A percentile compares a stretch with the other conserved stretches of the same genome.
These are phyloP conservation scores for Mesocentrotus franciscanus DNA, from an alignment of 53 echinoderm and acorn worm species.

Conservation along the genomic window DNA sequence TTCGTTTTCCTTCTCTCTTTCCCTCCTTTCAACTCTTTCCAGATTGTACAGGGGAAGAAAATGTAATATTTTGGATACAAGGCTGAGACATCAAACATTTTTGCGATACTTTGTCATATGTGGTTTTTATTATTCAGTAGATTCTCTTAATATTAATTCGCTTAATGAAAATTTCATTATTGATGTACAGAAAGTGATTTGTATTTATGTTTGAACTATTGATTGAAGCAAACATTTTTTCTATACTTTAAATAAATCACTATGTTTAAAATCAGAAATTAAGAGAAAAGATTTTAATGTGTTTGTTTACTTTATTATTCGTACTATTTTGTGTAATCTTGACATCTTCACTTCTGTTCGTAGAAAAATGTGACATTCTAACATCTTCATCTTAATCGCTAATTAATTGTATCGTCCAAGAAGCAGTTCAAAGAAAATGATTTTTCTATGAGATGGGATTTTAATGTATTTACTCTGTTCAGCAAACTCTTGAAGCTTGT, in stretches of 20 bases:
- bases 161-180: background rate
- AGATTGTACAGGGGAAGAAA: background rate
- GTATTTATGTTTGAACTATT: background rate
- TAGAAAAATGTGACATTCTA: background rate
- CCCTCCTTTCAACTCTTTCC: background rate
- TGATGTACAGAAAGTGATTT: background rate
- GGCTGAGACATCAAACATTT: background rate
- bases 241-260: background rate
- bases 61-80: slow-evolving; percentile 12
- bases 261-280: background rate
- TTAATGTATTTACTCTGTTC: background rate
- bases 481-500: background rate
- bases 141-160: background rate
- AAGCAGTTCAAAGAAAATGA: background rate
- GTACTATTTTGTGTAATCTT: background rate
- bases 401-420: background rate
- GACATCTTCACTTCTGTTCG: background rate
- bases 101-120: background rate
- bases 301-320: background rate
- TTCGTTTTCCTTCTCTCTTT: background rate
- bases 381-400: background rate
- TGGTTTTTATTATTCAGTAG: background rate
- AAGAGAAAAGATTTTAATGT: background rate
- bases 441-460: background rate
- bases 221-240: background rate